Evolutionary conservation across 1,140 invertebrate species (phyloP), one percentile per base, ranked within the genome.

Genomic region (Leptoteleia sp.): DNA sequence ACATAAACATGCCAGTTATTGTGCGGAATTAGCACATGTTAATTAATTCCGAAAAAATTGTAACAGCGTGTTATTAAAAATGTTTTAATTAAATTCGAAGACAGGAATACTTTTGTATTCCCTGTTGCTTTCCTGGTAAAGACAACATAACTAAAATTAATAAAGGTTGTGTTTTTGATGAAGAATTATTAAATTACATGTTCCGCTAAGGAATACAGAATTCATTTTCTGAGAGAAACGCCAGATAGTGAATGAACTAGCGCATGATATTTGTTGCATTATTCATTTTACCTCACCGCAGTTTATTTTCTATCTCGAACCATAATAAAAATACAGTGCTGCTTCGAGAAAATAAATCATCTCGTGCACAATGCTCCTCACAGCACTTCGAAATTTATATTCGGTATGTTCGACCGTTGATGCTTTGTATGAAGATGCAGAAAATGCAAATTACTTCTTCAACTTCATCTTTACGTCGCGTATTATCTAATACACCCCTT

Each of bases 251-350:
- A 78, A 78, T 72, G 61, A 78, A 72, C 54, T 68, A 72, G 61
- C 67, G 59, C 61, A 78, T 78, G 75, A 78, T 78, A 78, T 78
- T 78, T 78, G 75, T 78, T 78, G 76, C 76, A 78, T 78, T 78
- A 78, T 78, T 78, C 76, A 78, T 78, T 78, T 72, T 68, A 78
- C 55, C 55, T 71, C 47, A 27, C 67, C 61, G 47, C 75, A 78
- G 75, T 78, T 71, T 78, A 78, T 71, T 78, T 78, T 78, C 59
- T 71, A 78, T 78, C 61, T 54, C 33, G 54, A 77, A 59, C 52
- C 65, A 61, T 78, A 78, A 78, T 71, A 71, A 78, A 77, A 77
- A 77, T 71, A 77, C 75, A 77, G 50, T 57, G 73, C 40, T 64
- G 73, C 73, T 76, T 59, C 35, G 43, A 57, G 73, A 70, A 76